A percentile compares a stretch with the other conserved stretches of the same genome.
phyloP scores from a whole-genome alignment of 2,888 invertebrate genomes.

The Papilio gigon region DNA sequence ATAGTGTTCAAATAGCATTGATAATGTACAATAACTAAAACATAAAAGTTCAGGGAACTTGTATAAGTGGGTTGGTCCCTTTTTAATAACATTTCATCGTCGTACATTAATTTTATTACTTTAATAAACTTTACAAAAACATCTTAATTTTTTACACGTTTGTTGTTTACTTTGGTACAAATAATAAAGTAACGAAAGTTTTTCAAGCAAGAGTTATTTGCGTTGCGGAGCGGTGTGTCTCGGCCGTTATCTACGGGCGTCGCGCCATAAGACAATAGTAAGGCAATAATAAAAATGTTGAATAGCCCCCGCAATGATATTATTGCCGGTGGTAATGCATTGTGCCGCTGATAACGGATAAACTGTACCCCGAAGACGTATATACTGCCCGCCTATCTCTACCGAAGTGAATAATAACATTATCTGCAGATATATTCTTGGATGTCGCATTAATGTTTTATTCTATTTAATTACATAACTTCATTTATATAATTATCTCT shows the following conservation, averaged over 20 bases:
- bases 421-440: slow-evolving; percentile 43
- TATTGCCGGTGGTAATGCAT: slow-evolving; percentile 77
- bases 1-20: no score
- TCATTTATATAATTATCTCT: not conserved
- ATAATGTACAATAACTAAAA: no score
- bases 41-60: no score
- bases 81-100: not conserved
- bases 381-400: slow-evolving; percentile 46
- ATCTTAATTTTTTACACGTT: not conserved
- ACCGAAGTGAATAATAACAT: slow-evolving; percentile 53
- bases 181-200: not conserved
- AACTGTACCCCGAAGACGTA: slow-evolving; percentile 80
- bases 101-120: not conserved
- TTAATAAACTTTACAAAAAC: not conserved
- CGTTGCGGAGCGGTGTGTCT: slow-evolving; percentile 51
- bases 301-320: slow-evolving; percentile 81
- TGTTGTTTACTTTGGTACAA: not conserved
- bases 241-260: slow-evolving; percentile 69
- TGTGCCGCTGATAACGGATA: slow-evolving; percentile 80
- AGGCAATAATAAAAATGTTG: slow-evolving; percentile 83
- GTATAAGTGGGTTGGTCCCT: no score
- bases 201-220: not conserved
- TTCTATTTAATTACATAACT: not conserved
- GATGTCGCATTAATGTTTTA: slow-evolving; percentile 17
- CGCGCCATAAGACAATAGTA: slow-evolving; percentile 82